These are phyloP conservation scores for Drosophila miranda DNA, from an alignment of 1,140 invertebrate genomes.

Conservation along the genomic window DNA sequence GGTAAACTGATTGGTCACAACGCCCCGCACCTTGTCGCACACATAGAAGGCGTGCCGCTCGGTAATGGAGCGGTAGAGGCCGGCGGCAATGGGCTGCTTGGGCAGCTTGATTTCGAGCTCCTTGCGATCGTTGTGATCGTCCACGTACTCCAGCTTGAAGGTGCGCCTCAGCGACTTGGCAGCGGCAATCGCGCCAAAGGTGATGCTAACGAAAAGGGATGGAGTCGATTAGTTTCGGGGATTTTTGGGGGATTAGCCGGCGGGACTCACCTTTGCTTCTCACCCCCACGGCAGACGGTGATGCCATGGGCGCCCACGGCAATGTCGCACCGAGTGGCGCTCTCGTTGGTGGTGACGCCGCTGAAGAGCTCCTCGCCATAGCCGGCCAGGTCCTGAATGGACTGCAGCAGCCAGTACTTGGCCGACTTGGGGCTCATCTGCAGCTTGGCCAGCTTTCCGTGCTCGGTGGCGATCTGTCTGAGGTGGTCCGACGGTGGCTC, in stretches of 20 bases:
- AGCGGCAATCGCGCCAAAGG: constrained; percentile 91
- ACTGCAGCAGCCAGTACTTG: constrained; percentile 91
- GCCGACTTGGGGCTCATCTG: constrained; percentile 83
- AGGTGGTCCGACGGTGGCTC: constrained; percentile 68
- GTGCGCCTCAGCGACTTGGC: constrained; percentile 89
- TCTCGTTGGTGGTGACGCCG: constrained; percentile 84
- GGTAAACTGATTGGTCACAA: constrained; percentile 93
- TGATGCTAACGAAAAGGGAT: constrained; percentile 86
- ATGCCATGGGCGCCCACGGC: constrained; percentile 91
- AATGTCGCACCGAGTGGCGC: constrained; percentile 71
- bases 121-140: constrained; percentile 87
- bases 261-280: constrained; percentile 75
- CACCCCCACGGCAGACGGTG: constrained; percentile 86
- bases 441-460: constrained; percentile 72
- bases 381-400: constrained; percentile 88
- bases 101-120: constrained; percentile 91
- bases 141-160: constrained; percentile 90
- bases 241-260: background rate
- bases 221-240: constrained; percentile 19
- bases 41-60: constrained; percentile 96
- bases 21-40: constrained; percentile 93
- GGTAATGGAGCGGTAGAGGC: constrained; percentile 93
- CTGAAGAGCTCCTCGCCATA: constrained; percentile 93
- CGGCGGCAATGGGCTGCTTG: constrained; percentile 89
- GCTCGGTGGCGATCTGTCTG: constrained; percentile 73